Conservation (phyloP, 2,113 vertebrate species). For the Bubo blakistoni region DNA sequence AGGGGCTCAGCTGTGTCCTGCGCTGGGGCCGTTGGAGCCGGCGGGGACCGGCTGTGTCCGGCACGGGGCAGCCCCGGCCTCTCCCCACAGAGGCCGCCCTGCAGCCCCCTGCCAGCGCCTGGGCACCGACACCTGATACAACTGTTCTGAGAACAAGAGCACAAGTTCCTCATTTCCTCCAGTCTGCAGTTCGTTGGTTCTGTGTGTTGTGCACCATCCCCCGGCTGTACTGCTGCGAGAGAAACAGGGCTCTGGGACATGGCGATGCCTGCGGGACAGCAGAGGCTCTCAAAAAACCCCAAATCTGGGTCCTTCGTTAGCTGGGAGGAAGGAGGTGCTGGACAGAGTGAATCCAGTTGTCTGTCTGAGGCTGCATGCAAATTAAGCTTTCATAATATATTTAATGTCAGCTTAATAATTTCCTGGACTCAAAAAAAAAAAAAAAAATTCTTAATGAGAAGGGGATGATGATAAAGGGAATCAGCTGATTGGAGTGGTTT, state of each 20-base stretch:
- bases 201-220: background rate
- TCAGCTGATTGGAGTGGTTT: too few relatives aligned
- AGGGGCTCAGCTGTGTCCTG: too few relatives aligned
- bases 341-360: background rate
- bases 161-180: background rate
- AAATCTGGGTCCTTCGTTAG: background rate
- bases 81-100: too few relatives aligned
- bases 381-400: background rate
- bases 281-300: background rate
- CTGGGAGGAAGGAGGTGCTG: background rate
- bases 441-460: background rate
- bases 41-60: too few relatives aligned
- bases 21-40: too few relatives aligned
- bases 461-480: too few relatives aligned
- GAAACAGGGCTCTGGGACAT: background rate
- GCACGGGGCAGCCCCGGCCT: too few relatives aligned
- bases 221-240: background rate
- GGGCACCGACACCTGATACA: too few relatives aligned
- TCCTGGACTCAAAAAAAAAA: background rate
- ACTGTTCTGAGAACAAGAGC: background rate
- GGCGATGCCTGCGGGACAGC: background rate
- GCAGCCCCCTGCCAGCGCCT: too few relatives aligned
- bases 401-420: background rate
- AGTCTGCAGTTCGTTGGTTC: fast-evolving
- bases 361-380: background rate